Evolutionary conservation across 2,113 vertebrate species (phyloP), one percentile per base, ranked within the genome.

Genomic region (Pitta sordida): DNA sequence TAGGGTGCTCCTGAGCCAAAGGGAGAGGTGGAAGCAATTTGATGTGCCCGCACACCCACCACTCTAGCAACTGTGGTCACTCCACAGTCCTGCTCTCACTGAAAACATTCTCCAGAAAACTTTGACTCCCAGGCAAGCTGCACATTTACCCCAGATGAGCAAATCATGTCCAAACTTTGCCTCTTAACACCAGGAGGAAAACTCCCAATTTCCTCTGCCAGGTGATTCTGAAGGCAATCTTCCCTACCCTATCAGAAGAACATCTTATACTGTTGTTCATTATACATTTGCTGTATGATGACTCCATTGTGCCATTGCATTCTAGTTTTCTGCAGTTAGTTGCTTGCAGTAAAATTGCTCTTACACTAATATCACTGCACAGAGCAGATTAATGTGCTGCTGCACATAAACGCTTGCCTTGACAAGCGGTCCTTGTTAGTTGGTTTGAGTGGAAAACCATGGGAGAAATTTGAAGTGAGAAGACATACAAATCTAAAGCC

Each of bases 371-470:
- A n/a, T 69, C 67, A 65, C 79, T 73, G 62, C 91, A 41, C 19
- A 3, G 71, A 22, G 39, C 91, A 90, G 92, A 90, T 60, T 75
- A 96, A 79, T 10, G 7, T 83, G 26, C 77, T 75, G 94, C 90
- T 85, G 95, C 95, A 93, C 88, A 59, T 43, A 43, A 93, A 59
- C 8, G 22, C 93, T 69, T 90, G 94, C 95, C 91, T 96, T 96
- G 92, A 94, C 96, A 95, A 91, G 95, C 91, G 94, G 87, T 95
- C 92, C 83, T 83, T 80, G 89, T 95, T 95, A 91, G 96, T 73
- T 93, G 94, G 93, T 97, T 97, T 97, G 93, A 94, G 93, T 7
- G 62, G 93, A 95, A 97, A 98, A 93, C 69, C 91, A 30, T 91
- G 87, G 83, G 85, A 96, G 93, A 96, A 79, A 84, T 92, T 93